A percentile compares a stretch with the other conserved stretches of the same genome.
Evolutionary conservation across 2,113 vertebrate genomes (phyloP).

Genomic region (Garra rufa): DNA sequence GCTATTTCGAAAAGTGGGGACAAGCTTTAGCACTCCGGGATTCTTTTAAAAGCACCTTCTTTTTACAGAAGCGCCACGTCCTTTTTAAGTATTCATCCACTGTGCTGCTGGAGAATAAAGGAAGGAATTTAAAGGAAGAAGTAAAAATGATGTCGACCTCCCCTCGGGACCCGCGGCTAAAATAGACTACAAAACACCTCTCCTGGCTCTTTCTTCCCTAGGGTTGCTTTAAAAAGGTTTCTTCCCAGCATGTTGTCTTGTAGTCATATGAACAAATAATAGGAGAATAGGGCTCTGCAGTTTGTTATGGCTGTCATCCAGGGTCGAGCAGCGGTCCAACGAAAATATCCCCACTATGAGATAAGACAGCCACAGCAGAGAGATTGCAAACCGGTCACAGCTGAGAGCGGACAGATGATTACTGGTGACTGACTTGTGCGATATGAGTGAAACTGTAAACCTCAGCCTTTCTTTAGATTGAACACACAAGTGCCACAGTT

Average conservation of each 20-base stretch:
- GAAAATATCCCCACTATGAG: constrained; percentile 62
- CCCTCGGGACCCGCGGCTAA: background rate
- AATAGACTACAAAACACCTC: constrained; percentile 16
- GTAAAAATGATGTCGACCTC: constrained; percentile 31
- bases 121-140: constrained; percentile 9
- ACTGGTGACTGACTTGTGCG: background rate
- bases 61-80: background rate
- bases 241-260: constrained; percentile 50
- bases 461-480: background rate
- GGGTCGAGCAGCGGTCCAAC: constrained; percentile 63
- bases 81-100: constrained; percentile 20
- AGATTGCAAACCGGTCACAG: constrained; percentile 37
- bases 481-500: background rate
- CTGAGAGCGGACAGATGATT: constrained; percentile 23
- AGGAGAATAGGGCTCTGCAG: constrained; percentile 62
- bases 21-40: constrained; percentile 1
- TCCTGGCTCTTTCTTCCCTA: background rate
- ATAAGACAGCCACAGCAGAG: constrained; percentile 41
- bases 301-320: constrained; percentile 66
- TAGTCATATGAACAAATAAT: constrained; percentile 65
- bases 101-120: constrained; percentile 21
- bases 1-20: constrained; percentile 42
- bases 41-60: constrained; percentile 12
- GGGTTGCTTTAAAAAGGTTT: constrained; percentile 32
- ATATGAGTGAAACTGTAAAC: background rate